These are phyloP conservation scores for Papilio dardanus DNA, from an alignment of 1,140 invertebrate species.

Conservation along the genomic window DNA sequence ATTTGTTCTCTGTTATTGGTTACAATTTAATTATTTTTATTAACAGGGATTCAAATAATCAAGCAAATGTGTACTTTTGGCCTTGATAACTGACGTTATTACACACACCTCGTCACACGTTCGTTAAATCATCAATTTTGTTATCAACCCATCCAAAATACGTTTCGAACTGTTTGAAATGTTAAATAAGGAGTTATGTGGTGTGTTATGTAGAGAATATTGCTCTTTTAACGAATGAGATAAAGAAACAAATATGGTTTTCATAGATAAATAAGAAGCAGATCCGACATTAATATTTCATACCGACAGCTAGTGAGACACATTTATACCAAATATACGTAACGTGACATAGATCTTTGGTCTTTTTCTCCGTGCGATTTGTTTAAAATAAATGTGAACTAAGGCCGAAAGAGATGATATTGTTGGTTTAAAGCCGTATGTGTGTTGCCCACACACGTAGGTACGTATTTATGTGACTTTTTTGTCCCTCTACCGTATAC, in stretches of 20 bases:
- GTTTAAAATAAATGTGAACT: no score
- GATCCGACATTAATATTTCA: no score
- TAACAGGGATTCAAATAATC: background rate
- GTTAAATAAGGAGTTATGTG: background rate
- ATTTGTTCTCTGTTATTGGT: background rate
- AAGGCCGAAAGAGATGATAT: no score
- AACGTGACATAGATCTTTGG: no score
- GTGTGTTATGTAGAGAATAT: background rate
- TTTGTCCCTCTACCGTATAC: no score
- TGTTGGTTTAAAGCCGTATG: no score
- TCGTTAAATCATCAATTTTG: background rate
- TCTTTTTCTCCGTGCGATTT: no score
- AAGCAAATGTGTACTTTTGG: background rate
- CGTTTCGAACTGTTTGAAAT: background rate
- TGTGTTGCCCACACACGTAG: no score
- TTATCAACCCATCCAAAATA: background rate
- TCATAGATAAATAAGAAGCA: no score
- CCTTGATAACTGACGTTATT: conserved; percentile 11
- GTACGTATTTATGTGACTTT: no score
- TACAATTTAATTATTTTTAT: background rate
- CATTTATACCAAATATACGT: no score
- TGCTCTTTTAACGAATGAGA: background rate
- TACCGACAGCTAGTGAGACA: no score
- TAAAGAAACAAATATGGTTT: background rate
- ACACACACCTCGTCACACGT: background rate